Evolutionary conservation across 2,797 vertebrate genomes (phyloP).

Genomic region (Falco novaeseelandiae): DNA sequence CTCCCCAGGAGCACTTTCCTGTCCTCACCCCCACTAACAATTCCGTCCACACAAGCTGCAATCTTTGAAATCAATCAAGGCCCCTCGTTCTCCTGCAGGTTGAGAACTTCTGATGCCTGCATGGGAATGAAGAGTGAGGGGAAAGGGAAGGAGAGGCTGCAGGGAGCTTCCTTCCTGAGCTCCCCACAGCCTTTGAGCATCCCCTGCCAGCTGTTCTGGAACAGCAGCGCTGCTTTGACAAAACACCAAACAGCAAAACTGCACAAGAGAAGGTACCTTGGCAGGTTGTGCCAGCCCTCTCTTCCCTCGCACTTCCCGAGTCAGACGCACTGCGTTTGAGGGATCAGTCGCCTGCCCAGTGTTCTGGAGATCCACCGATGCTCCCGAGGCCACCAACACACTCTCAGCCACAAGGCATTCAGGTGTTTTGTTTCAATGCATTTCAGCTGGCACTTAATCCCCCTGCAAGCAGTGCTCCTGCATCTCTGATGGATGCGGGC

Average conservation of each 20-base stretch:
- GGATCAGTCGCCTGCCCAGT: fast-evolving
- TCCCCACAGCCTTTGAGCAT: background rate
- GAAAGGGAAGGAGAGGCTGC: background rate
- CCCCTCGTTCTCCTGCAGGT: fast-evolving
- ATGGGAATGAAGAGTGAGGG: background rate
- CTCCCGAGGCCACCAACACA: fast-evolving
- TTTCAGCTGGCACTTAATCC: background rate
- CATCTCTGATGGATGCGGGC: fast-evolving
- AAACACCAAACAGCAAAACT: background rate
- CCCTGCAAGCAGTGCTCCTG: background rate
- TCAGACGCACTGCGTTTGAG: background rate
- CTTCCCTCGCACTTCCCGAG: fast-evolving
- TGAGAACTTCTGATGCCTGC: background rate
- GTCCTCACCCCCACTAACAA: fast-evolving
- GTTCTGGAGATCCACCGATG: fast-evolving
- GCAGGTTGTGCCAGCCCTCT: background rate
- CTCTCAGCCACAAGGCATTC: background rate
- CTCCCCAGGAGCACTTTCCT: background rate
- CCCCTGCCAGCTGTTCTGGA: background rate
- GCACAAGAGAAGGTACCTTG: fast-evolving
- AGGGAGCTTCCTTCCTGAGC: background rate
- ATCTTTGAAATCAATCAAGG: background rate
- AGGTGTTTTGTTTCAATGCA: fast-evolving
- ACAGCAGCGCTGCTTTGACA: background rate
- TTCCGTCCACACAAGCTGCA: background rate